These are phyloP conservation scores for Drosophila nannoptera DNA, from an alignment of 1,140 invertebrate species.

Conservation along the genomic window DNA sequence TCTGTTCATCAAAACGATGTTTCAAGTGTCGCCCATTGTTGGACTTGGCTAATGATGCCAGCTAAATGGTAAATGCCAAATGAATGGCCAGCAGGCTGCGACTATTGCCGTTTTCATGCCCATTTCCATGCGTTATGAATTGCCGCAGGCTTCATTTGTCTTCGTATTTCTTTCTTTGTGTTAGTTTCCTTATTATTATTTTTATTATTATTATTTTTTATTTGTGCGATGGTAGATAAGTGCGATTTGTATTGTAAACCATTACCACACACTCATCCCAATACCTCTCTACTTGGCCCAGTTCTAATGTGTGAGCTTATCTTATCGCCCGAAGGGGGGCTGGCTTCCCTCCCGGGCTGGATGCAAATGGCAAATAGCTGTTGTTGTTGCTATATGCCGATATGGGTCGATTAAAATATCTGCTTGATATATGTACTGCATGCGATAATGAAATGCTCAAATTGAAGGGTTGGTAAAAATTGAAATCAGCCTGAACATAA, in stretches of 20 bases:
- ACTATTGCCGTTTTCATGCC: too few species aligned
- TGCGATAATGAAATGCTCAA: slow-evolving; percentile 21
- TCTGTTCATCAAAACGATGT: slow-evolving; percentile 34
- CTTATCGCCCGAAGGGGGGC: slow-evolving; percentile 19
- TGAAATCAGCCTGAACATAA: slow-evolving; percentile 6
- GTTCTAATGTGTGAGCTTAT: slow-evolving; percentile 26
- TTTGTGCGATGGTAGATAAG: slow-evolving; percentile 19
- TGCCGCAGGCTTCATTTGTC: too few species aligned
- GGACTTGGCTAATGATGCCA: slow-evolving; percentile 27
- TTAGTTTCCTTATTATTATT: slow-evolving; percentile 15
- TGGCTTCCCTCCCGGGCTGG: slow-evolving; percentile 4
- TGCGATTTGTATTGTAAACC: slow-evolving; percentile 13
- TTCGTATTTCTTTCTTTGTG: neutral
- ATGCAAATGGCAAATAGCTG: slow-evolving; percentile 45
- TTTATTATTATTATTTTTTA: slow-evolving; percentile 10
- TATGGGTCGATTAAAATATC: slow-evolving; percentile 30
- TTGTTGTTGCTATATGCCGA: too few species aligned
- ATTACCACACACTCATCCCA: slow-evolving; percentile 3
- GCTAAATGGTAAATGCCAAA: slow-evolving; percentile 23
- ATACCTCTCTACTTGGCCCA: slow-evolving; percentile 25
- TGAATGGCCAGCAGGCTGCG: slow-evolving; percentile 9
- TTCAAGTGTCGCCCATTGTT: slow-evolving; percentile 38
- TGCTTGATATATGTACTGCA: slow-evolving; percentile 19
- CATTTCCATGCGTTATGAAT: too few species aligned
- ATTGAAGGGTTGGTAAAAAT: slow-evolving; percentile 1